Evolutionary conservation across 2,888 invertebrate genomes (phyloP).

Genomic region (Diadegma fenestrale): DNA sequence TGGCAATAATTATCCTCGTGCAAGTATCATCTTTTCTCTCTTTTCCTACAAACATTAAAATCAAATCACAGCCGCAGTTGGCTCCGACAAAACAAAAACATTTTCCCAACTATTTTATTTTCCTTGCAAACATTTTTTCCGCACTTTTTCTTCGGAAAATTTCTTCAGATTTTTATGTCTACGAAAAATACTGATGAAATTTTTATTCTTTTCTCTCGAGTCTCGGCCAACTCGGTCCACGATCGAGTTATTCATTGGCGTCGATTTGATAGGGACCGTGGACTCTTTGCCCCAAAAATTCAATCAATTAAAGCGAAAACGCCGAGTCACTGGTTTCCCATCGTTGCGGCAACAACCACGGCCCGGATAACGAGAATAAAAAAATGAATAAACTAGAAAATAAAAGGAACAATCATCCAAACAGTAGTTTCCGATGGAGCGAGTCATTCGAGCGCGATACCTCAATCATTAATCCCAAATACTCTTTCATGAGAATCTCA

Average conservation of each 20-base stretch:
- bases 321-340: constrained; percentile 76
- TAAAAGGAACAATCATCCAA: constrained; percentile 22
- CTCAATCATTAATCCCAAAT: constrained; percentile 49
- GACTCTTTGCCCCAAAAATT: constrained; percentile 76
- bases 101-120: not conserved
- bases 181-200: too few species aligned
- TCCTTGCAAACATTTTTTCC: not conserved
- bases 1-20: constrained; percentile 79
- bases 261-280: constrained; percentile 39
- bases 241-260: constrained; percentile 60
- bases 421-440: constrained; percentile 48
- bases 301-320: constrained; percentile 83
- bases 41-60: constrained; percentile 79
- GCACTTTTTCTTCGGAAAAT: too few species aligned
- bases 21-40: constrained; percentile 56
- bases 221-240: constrained; percentile 5
- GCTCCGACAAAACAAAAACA: not conserved
- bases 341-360: constrained; percentile 46
- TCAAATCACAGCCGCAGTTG: constrained; percentile 76
- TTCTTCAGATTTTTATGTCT: too few species aligned
- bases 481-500: not conserved
- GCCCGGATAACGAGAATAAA: not conserved
- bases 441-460: constrained; percentile 60
- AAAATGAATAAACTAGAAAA: not conserved
- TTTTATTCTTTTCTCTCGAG: too few species aligned